Evolutionary conservation across 2,797 vertebrate genomes (phyloP).

Genomic region (Anniella stebbinsi): DNA sequence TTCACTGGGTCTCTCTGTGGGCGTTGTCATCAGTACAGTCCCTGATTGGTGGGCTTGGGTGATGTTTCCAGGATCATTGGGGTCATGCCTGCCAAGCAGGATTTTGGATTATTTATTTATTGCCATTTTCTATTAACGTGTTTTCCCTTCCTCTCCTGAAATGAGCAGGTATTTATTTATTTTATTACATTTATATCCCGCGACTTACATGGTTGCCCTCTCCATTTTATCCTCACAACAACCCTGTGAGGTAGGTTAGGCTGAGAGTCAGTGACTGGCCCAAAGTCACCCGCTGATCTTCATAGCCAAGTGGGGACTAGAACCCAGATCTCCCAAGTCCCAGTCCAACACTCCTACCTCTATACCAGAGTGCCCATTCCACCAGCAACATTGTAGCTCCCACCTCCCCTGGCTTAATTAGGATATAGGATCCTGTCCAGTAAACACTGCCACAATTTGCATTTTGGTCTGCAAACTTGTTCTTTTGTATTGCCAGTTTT

Average conservation of each 20-base stretch:
- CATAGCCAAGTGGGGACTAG: too few relatives aligned
- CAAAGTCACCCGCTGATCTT: too few relatives aligned
- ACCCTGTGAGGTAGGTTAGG: too few relatives aligned
- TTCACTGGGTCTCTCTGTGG: not conserved
- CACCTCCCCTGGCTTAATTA: not conserved
- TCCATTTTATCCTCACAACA: too few relatives aligned
- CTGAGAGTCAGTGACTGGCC: too few relatives aligned
- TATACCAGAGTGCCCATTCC: not conserved
- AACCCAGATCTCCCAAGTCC: too few relatives aligned
- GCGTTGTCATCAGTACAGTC: not conserved
- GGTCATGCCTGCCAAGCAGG: not conserved
- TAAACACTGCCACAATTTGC: slow-evolving; percentile 61
- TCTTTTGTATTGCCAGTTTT: slow-evolving; percentile 82
- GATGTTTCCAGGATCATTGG: not conserved
- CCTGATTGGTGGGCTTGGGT: too few relatives aligned
- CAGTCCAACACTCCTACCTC: too few relatives aligned
- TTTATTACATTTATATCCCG: too few relatives aligned
- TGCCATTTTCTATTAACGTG: not conserved
- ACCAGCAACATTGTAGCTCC: not conserved
- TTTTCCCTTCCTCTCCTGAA: too few relatives aligned
- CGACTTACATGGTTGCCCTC: too few relatives aligned
- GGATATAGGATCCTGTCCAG: slow-evolving; percentile 17
- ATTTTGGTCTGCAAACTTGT: slow-evolving; percentile 73
- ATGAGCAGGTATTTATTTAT: too few relatives aligned
- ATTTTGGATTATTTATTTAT: not conserved